Base-by-base conservation (phyloP, 2,113 vertebrate species). In the Echinops telfairi region DNA sequence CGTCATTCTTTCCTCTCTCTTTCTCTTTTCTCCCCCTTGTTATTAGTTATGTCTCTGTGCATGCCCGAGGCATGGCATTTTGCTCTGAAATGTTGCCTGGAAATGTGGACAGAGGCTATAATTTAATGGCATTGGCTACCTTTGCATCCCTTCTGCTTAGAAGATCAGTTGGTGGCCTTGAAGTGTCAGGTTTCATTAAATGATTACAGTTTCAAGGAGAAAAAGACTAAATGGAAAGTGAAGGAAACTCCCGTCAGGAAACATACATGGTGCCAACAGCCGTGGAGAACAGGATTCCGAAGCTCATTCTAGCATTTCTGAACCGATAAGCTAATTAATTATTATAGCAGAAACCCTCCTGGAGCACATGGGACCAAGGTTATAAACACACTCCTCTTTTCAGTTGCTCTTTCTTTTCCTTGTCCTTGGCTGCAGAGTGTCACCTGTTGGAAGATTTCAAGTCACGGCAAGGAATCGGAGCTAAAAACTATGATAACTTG, bases 151-250 rank as follows among this genome's bases (percentile, higher is more conserved):
- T 92, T 95, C 96, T 95, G 86, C 88, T 96, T 70, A 88, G 89
- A 97, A 98, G 97, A 98, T 98, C 96, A 94, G 97, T 97, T 97
- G 58, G 90, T 92, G 97, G 96, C 97, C 96, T 97, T 95, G 80
- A 62, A 92, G 96, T 91, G 95, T 97, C 97, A 86, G 90, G 93
- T 96, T 90, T 94, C 97, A 97, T 97, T 96, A 96, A 98, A 97
- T 33, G 0, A 15, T 97, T 97, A 88, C 92, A 84, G 91, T 93
- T 96, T 95, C 92, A 88, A 64, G 29, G 57, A 23, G 84, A 93
- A 92, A 66, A 68, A n/a, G 76, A 93, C 86, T 40, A 86, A 94
- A 90, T 11, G 86, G 88, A 95, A 97, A 96, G 94, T 1, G 66
- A 95, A 77, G 87, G 95, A 94, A 96, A 95, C 87, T 2, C 76